These are phyloP conservation scores for Lypha dubia DNA, from an alignment of 2,888 invertebrate genomes.

Conservation along the genomic window DNA sequence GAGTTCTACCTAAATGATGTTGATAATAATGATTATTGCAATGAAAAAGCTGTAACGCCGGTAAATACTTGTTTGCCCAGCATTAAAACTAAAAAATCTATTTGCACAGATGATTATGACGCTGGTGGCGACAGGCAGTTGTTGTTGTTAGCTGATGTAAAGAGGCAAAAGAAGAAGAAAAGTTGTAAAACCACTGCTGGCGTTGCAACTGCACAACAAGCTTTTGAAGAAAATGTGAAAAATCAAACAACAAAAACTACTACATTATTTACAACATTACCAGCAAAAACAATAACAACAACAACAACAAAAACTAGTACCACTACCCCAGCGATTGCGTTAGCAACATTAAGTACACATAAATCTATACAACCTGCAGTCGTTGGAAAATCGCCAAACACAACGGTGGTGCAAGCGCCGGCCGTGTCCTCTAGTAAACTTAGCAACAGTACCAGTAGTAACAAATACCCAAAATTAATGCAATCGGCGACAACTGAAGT, in stretches of 20 bases:
- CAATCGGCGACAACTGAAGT: slow-evolving; percentile 3
- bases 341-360: slow-evolving; percentile 65
- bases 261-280: slow-evolving; percentile 55
- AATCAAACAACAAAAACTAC: slow-evolving; percentile 65
- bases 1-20: slow-evolving; percentile 10
- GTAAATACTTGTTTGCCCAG: slow-evolving; percentile 72
- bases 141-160: slow-evolving; percentile 56
- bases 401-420: slow-evolving; percentile 61
- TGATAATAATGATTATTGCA: slow-evolving; percentile 35
- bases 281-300: slow-evolving; percentile 62
- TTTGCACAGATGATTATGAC: slow-evolving; percentile 66
- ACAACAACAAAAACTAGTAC: slow-evolving; percentile 52
- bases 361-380: slow-evolving; percentile 57
- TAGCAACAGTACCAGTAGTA: slow-evolving; percentile 19
- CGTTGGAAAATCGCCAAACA: slow-evolving; percentile 69
- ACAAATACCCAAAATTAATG: slow-evolving; percentile 22
- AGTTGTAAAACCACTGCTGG: slow-evolving; percentile 66
- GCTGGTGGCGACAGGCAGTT: slow-evolving; percentile 40
- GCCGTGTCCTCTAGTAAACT: slow-evolving; percentile 36
- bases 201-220: slow-evolving; percentile 56
- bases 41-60: slow-evolving; percentile 69
- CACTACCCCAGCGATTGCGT: slow-evolving; percentile 62
- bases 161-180: slow-evolving; percentile 50
- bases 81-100: slow-evolving; percentile 46
- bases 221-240: slow-evolving; percentile 67